Base-by-base conservation (phyloP, 2,888 invertebrate species). In the Agrotis exclamationis region DNA sequence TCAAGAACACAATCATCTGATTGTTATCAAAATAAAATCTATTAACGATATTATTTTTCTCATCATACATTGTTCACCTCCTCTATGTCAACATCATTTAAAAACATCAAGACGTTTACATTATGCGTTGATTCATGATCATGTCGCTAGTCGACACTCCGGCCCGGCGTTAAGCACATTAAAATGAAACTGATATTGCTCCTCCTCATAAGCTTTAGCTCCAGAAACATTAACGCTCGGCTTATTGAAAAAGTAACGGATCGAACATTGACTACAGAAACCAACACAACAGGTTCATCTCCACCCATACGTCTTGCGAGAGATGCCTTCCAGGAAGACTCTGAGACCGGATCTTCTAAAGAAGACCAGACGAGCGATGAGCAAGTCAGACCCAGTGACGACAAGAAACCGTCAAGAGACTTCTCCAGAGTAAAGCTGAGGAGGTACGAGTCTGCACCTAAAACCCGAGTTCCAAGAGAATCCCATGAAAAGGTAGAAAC, bases 41-140 rank as follows among this genome's bases (percentile, higher is more conserved):
- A 87, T 86, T 83, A 88, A 80, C 88, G 86, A 87, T 62, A 69
- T 58, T 83, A 85, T 87, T 87, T 84, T 84, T 80, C 88, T 83
- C 80, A 76, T 80, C 70, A 79, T 72, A 87, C 85, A 87, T 90
- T 93, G 91, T 93, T 88, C 88, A 82, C 84, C 80, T 85, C 44
- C 44, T n/a, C 33, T 66, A 79, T 76, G 70, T 80, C 82, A 83
- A 88, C 86, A 90, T 87, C 86, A 90, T 91, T 87, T 89, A 86
- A 89, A 88, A 93, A 93, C 93, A 93, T 85, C 76, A 39, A 45
- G 69, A 79, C 90, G 92, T 92, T 93, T 91, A 92, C 92, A 86
- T 93, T 92, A 83, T 84, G 79, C 84, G 73, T 83, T 87, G 81
- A 85, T 85, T 85, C 87, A 90, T 84, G 84, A 82, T 76, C 80